Evolutionary conservation across 2,888 invertebrate genomes (phyloP).

Genomic region (Phyllotreta striolata): DNA sequence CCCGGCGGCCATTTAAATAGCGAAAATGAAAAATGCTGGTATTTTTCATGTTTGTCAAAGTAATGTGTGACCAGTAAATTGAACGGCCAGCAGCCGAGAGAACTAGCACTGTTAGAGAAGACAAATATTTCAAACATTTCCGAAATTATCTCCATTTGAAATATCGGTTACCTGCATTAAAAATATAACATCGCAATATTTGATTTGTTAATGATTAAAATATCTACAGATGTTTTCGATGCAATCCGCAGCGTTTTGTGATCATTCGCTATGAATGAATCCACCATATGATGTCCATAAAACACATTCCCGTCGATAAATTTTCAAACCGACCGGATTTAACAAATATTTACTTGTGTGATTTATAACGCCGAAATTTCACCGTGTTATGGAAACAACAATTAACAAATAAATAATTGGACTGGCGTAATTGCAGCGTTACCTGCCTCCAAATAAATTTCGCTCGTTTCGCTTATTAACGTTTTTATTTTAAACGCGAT

Average conservation of each 20-base stretch:
- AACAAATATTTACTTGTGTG: constrained; percentile 38
- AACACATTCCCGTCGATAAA: constrained; percentile 37
- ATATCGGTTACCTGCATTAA: too few species aligned
- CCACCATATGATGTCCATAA: constrained; percentile 22
- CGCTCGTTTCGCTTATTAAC: too few species aligned
- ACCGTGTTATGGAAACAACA: constrained; percentile 24
- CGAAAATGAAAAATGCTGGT: constrained; percentile 41
- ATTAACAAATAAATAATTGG: constrained; percentile 23
- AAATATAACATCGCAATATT: too few species aligned
- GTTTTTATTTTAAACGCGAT: too few species aligned
- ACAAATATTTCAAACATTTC: too few species aligned
- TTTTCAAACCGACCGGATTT: constrained; percentile 36
- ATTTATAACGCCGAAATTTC: constrained; percentile 35
- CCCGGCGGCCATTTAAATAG: constrained; percentile 30
- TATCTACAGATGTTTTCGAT: too few species aligned
- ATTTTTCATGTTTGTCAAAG: constrained; percentile 53
- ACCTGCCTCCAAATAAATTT: too few species aligned
- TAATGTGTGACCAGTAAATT: constrained; percentile 49
- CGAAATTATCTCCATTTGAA: too few species aligned
- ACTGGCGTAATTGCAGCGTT: too few species aligned
- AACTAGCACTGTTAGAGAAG: constrained; percentile 2
- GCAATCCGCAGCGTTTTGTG: too few species aligned
- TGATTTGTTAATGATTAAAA: too few species aligned
- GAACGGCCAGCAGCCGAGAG: constrained; percentile 38
- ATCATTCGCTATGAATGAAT: too few species aligned